Conservation (phyloP, 2,888 invertebrate species). For the Linyphia triangularis region DNA sequence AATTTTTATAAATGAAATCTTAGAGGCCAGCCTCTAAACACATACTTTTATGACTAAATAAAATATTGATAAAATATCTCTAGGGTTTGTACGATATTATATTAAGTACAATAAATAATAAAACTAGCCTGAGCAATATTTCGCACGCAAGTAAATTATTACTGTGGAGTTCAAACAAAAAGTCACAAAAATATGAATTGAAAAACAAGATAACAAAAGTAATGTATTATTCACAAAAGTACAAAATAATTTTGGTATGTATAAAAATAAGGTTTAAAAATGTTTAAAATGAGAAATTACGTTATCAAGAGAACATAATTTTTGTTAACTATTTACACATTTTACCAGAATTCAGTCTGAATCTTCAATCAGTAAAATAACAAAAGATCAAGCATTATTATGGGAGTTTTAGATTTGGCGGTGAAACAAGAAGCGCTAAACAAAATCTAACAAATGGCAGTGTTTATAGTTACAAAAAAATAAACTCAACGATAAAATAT, state of each 20-base stretch:
- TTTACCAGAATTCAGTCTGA: no score
- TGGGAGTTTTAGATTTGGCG: not conserved
- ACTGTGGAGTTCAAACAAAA: not conserved
- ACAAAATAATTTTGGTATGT: no score
- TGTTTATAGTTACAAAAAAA: not conserved
- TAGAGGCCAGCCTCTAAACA: conserved; percentile 27
- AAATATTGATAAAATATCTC: not conserved
- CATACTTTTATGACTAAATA: not conserved
- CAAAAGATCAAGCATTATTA: no score
- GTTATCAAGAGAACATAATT: no score
- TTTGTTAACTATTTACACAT: no score
- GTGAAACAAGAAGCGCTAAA: no score
- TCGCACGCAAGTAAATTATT: no score
- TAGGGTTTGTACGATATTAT: not conserved
- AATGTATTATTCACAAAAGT: no score
- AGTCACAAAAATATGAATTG: not conserved
- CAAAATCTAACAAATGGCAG: conserved; percentile 18
- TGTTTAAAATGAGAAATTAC: no score
- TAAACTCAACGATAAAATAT: not conserved
- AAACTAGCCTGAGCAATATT: not conserved
- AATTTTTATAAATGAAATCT: not conserved
- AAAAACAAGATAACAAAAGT: no score
- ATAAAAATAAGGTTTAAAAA: no score
- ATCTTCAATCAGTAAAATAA: no score
- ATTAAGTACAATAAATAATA: conserved; percentile 20